A percentile compares a stretch with the other conserved stretches of the same genome.
phyloP scores from a whole-genome alignment of 2,113 vertebrate species.

The Numida meleagris region DNA sequence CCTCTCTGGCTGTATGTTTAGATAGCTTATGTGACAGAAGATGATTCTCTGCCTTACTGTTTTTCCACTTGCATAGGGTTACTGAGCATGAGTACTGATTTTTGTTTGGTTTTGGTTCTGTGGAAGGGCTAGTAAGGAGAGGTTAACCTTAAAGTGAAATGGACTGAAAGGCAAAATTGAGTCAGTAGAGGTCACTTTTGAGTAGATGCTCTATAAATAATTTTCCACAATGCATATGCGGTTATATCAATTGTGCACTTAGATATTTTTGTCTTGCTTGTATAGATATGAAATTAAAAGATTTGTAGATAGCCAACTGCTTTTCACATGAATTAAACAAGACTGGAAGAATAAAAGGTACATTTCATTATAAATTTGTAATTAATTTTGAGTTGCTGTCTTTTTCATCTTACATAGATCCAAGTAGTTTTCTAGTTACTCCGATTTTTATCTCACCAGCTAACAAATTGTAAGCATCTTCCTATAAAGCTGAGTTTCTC shows the following conservation, averaged over 20 bases:
- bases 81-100: background rate
- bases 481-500: background rate
- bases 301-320: background rate
- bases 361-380: fast-evolving
- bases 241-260: background rate
- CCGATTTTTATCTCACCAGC: background rate
- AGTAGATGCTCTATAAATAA: background rate
- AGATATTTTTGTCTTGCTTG: background rate
- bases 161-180: background rate
- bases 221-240: background rate
- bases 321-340: background rate
- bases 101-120: background rate
- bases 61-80: background rate
- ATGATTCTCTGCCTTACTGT: background rate
- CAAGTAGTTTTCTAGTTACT: background rate
- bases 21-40: background rate
- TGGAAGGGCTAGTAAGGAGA: background rate
- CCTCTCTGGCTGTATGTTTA: background rate
- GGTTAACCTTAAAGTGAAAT: background rate
- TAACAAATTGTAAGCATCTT: background rate
- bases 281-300: background rate
- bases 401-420: background rate
- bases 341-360: background rate
- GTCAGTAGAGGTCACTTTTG: background rate
- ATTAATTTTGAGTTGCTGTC: background rate